phyloP scores from a whole-genome alignment of 2,888 invertebrate genomes.

The Drosophila suboccidentalis region DNA sequence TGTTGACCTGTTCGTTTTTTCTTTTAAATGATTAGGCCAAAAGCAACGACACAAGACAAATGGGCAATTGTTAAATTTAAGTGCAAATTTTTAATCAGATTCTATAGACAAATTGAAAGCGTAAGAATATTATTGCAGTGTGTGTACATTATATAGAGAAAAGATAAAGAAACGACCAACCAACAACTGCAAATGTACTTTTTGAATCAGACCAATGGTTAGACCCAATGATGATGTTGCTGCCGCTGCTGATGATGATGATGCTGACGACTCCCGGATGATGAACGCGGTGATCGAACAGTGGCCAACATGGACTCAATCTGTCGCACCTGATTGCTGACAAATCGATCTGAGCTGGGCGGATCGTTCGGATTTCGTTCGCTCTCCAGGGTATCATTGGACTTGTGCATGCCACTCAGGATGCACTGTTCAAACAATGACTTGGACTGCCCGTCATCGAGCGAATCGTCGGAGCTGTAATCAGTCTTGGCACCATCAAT shows the following conservation, averaged over 20 bases:
- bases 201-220: conserved; percentile 12
- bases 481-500: conserved; percentile 63
- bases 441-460: conserved; percentile 86
- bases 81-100: conserved; percentile 71
- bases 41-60: conserved; percentile 31
- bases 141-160: conserved; percentile 59
- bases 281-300: conserved; percentile 58
- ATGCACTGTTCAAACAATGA: conserved; percentile 91
- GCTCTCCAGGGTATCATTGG: conserved; percentile 76
- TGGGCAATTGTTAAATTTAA: conserved; percentile 76
- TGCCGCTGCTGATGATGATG: conserved; percentile 5
- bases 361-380: conserved; percentile 54
- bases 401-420: conserved; percentile 90
- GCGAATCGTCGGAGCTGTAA: conserved; percentile 85
- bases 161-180: conserved; percentile 52
- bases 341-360: conserved; percentile 57
- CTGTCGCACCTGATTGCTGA: conserved; percentile 75
- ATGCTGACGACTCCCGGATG: conserved; percentile 34
- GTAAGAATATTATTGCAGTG: conserved; percentile 76
- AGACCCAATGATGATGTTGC: conserved; percentile 46
- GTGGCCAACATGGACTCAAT: conserved; percentile 76
- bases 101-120: conserved; percentile 78
- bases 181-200: conserved; percentile 28
- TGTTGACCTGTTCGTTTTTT: conserved; percentile 40
- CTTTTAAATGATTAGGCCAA: conserved; percentile 40